phyloP scores from a whole-genome alignment of 2,888 invertebrate genomes.

The Lycocerus yunnanus region DNA sequence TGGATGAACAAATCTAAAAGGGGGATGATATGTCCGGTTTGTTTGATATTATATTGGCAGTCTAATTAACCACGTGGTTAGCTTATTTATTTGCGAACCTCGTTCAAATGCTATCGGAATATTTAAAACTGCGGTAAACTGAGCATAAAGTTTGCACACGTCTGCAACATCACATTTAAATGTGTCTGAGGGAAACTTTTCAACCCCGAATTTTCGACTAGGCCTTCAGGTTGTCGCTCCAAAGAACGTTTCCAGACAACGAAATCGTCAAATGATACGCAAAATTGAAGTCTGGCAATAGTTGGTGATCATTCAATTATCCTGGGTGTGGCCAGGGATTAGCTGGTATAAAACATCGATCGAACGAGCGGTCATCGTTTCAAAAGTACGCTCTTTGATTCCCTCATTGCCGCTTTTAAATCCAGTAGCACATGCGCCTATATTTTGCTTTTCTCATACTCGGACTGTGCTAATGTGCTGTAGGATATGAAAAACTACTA shows the following conservation, averaged over 20 bases:
- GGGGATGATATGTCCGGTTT: constrained; percentile 14
- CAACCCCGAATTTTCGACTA: neutral
- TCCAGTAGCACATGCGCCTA: constrained; percentile 50
- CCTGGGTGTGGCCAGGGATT: constrained; percentile 56
- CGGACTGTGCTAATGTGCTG: constrained; percentile 45
- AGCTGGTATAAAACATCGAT: constrained; percentile 58
- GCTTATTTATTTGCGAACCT: neutral
- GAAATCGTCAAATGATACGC: neutral
- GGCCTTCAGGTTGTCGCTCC: neutral
- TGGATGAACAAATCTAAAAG: constrained; percentile 10
- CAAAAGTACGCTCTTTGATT: constrained; percentile 58
- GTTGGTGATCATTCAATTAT: constrained; percentile 57
- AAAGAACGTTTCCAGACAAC: neutral
- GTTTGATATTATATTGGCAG: neutral
- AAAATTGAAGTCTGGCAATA: constrained; percentile 46
- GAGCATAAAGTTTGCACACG: neutral
- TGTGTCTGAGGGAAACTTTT: neutral
- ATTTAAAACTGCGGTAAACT: neutral
- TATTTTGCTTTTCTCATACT: constrained; percentile 41
- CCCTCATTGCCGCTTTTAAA: constrained; percentile 56
- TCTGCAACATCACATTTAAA: neutral
- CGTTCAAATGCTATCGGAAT: neutral
- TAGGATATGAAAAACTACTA: constrained; percentile 44
- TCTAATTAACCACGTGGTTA: neutral
- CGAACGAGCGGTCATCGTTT: constrained; percentile 59